Evolutionary conservation across 2,113 vertebrate species (phyloP), one percentile per base, ranked within the genome.

Genomic region (Smithornis capensis): DNA sequence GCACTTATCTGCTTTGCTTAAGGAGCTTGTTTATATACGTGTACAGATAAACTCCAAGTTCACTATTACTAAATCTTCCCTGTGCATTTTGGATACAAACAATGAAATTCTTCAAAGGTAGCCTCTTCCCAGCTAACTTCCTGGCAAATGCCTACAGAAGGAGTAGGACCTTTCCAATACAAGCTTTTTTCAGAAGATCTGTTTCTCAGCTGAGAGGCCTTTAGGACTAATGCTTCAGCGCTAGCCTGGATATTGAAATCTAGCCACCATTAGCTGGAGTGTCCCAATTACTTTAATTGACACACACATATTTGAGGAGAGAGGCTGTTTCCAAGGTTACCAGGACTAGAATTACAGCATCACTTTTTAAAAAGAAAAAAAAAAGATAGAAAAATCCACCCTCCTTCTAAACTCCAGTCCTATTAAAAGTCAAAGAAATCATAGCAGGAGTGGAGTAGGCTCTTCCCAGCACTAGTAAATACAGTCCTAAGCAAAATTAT

Each of bases 251-350:
- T 95, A 88, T 89, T 92, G 82, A 92, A 92, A 95, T 91, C 74
- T 42, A 50, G 7, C 57, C 91, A 57, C 81, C 75, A 80, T 95
- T 96, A 95, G 59, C 70, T 95, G 67, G 81, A 94, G 89, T 95
- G 95, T 92, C 94, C 95, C 84, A 93, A 87, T 95, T 97, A 95
- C 87, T 95, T 97, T 90, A 96, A 96, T 94, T 96, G 91, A 91
- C 81, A 69, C 10, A 37, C 77, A 68, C 67, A 38, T 87, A 85
- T 87, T 63, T 91, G 91, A 94, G 83, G 83, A 89, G 86, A 87
- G 65, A 94, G 70, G 78, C 91, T 91, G 87, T 95, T 95, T 92
- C 96, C 93, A 95, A 87, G 91, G 93, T 77, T 94, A 94, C 91
- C 37, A 47, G 75, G 77, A 94, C 91, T 87, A 91, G 82, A 93